Evolutionary conservation across 2,113 vertebrate genomes (phyloP), one percentile per base, ranked within the genome.

Genomic region (Cephalopholis sonnerati): DNA sequence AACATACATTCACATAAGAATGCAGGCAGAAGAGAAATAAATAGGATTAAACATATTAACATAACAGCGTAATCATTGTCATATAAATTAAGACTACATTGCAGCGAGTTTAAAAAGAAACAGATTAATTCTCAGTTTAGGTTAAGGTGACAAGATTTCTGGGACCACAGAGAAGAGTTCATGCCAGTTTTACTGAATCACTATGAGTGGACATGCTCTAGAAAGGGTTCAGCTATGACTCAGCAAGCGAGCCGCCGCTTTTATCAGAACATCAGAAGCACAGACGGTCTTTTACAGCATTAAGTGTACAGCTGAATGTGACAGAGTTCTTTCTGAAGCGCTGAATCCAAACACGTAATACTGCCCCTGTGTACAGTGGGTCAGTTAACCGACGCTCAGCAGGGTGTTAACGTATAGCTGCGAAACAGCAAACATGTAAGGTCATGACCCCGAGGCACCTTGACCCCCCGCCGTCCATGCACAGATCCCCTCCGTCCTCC

Each of bases 11-110:
- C 79, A 82, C 87, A 54, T 78, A 84, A 93, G 95, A 96, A 97
- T 95, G 96, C 96, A 96, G 96, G 95, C 95, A 95, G 89, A 94
- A 87, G 87, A 94, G 96, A 95, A 97, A 99, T 97, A 98, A 98
- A 99, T 98, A 97, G 92, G 94, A 97, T 96, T 95, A 96, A 95
- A 97, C 95, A 97, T 93, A 92, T 96, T 90, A 95, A 96, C 94
- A 85, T 68, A 91, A 95, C 91, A 90, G 73, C 81, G 84, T 84
- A 80, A 87, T 80, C 81, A 85, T 39, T 55, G 79, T 84, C 62
- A 90, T 86, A 94, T 93, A 95, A 95, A 94, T 95, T 93, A 95
- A 94, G 92, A 94, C 89, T 87, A 92, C 87, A 91, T 83, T 92
- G 91, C 92, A 94, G 90, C 85, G 83, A 77, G 83, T 90, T 90